These are phyloP conservation scores for Pristis pectinata DNA, from an alignment of 2,797 vertebrate species.

Conservation along the genomic window DNA sequence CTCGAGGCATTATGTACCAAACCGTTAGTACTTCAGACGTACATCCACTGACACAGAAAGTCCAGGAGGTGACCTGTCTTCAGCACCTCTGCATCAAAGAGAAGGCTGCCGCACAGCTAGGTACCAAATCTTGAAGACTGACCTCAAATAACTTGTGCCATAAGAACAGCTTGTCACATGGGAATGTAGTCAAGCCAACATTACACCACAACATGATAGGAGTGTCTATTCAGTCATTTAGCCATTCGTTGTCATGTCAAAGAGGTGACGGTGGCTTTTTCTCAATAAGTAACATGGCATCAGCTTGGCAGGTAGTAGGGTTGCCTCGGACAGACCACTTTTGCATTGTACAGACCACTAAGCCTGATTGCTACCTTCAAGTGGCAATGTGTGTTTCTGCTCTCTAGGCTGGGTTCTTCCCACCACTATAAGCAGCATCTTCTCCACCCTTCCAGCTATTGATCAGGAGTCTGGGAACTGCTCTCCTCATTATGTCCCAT, in stretches of 20 bases:
- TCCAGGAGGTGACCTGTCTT: not conserved
- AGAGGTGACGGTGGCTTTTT: not conserved
- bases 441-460: not conserved
- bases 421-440: not conserved
- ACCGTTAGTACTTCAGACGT: not conserved
- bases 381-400: not conserved
- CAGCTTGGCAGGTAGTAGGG: not conserved
- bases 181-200: not conserved
- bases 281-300: not conserved
- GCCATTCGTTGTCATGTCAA: not conserved
- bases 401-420: not conserved
- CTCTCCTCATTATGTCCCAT: not conserved
- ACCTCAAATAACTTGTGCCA: not conserved
- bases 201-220: not conserved
- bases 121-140: not conserved
- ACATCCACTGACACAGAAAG: not conserved
- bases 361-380: not conserved
- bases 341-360: not conserved
- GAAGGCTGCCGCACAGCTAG: not conserved
- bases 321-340: not conserved
- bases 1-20: not conserved
- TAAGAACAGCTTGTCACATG: not conserved
- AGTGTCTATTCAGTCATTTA: not conserved
- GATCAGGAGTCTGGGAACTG: not conserved
- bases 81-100: not conserved